Evolutionary conservation across 2,113 vertebrate species (phyloP), one percentile per base, ranked within the genome.

Genomic region (Dasyurus viverrinus): DNA sequence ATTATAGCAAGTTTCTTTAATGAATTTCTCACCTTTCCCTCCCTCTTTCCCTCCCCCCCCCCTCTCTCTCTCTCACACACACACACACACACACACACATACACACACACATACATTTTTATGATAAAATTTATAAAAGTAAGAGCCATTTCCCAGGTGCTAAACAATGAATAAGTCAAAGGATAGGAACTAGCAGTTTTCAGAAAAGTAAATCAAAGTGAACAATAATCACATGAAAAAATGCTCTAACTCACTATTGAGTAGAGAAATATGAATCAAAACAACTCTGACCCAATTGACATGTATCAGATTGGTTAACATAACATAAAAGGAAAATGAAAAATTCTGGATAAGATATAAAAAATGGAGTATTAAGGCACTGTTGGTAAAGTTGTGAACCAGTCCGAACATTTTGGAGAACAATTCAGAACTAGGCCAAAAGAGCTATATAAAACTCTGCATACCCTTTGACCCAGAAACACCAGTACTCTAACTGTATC

Each of bases 401-500:
- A n/a, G 36, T 76, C 4, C 4, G 42, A n/a, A 16, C 1, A n/a
- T 19, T 76, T 7, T n/a, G 0, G 36, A 76, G 36, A 76, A 22
- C 36, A 76, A 76, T n/a, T 76, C 36, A 16, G 36, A n/a, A 76
- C 36, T n/a, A 76, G 6, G 14, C 16, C 16, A 1, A 76, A n/a
- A 76, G 36, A 26, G 36, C 14, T 48, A 48, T 76, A 76, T n/a
- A 76, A 76, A n/a, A n/a, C 27, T n/a, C 36, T 76, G 68, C 3
- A n/a, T 76, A 76, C 6, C 16, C 36, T 7, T 76, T n/a, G 36
- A n/a, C 36, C 4, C 36, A 76, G 68, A n/a, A 76, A 76, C 19
- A 76, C 4, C 4, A 76, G 0, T n/a, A 76, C 0, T 6, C 1
- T 0, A 36, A 22, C 68, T 22, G 6, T 22, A 76, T 7, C 14